Conservation (phyloP, 2,888 invertebrate genomes). For the Abrostola triplasia region DNA sequence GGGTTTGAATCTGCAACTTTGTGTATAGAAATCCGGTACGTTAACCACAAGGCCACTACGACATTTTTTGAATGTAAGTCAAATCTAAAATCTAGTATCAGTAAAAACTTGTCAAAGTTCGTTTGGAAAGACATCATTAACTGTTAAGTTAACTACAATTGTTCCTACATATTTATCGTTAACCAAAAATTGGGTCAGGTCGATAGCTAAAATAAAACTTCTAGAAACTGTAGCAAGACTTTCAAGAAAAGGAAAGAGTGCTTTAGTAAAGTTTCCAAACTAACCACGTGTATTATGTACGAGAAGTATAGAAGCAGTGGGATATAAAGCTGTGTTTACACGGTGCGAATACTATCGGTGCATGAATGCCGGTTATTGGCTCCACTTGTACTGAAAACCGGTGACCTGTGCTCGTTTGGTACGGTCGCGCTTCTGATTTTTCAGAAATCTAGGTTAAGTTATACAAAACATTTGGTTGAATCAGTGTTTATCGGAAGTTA, state of each 20-base stretch:
- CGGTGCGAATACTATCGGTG: not conserved
- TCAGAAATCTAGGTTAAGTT: too few species aligned
- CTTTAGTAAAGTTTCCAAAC: not conserved
- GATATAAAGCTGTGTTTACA: conserved; percentile 1
- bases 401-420: not conserved
- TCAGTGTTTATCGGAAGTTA: too few species aligned
- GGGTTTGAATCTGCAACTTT: too few species aligned
- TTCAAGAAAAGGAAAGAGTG: not conserved
- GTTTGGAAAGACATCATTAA: too few species aligned
- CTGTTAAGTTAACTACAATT: too few species aligned
- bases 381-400: not conserved
- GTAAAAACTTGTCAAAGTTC: too few species aligned
- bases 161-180: too few species aligned
- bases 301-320: not conserved
- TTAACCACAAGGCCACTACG: too few species aligned
- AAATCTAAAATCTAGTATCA: too few species aligned
- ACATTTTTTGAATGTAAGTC: too few species aligned
- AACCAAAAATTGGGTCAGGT: not conserved
- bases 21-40: too few species aligned
- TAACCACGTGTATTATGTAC: conserved; percentile 1
- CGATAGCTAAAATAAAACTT: not conserved
- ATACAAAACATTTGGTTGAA: too few species aligned
- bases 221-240: not conserved
- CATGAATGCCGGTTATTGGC: not conserved
- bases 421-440: not conserved